Evolutionary conservation across 53 echinoderm and acorn worm genomes (phyloP).

Genomic region (Pentamera pediparva): DNA sequence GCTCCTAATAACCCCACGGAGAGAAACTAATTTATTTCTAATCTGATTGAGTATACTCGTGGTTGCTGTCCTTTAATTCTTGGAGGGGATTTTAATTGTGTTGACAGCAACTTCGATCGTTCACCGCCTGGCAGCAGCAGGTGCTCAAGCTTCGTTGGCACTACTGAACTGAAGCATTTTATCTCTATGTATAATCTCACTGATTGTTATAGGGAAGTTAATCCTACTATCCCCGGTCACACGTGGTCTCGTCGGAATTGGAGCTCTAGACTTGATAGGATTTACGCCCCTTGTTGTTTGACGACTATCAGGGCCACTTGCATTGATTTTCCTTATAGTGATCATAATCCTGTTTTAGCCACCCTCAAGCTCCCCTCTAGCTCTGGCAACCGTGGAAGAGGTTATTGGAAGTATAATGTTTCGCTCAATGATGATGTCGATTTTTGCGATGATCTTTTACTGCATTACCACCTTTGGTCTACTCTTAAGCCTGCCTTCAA

Average conservation of each 20-base stretch:
- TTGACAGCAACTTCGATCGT: neutral
- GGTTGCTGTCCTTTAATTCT: neutral
- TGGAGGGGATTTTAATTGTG: slow-evolving; percentile 5
- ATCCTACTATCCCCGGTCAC: neutral
- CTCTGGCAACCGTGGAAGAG: neutral
- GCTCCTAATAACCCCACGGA: neutral
- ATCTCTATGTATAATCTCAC: neutral
- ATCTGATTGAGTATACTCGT: neutral
- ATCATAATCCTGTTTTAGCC: no score
- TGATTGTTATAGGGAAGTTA: neutral
- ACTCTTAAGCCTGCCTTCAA: neutral
- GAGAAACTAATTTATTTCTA: neutral
- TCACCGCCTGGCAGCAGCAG: neutral
- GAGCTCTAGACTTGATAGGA: no score
- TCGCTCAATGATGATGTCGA: no score
- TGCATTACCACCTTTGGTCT: neutral
- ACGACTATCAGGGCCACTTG: no score
- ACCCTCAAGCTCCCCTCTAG: no score
- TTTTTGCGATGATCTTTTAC: no score
- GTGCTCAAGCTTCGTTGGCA: neutral
- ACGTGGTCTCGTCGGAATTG: neutral
- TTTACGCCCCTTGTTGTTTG: no score
- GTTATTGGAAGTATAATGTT: neutral
- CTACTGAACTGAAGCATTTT: neutral
- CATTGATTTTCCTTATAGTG: no score